Evolutionary conservation across 2,797 vertebrate species (phyloP).

Genomic region (Arctocebus calabarensis): DNA sequence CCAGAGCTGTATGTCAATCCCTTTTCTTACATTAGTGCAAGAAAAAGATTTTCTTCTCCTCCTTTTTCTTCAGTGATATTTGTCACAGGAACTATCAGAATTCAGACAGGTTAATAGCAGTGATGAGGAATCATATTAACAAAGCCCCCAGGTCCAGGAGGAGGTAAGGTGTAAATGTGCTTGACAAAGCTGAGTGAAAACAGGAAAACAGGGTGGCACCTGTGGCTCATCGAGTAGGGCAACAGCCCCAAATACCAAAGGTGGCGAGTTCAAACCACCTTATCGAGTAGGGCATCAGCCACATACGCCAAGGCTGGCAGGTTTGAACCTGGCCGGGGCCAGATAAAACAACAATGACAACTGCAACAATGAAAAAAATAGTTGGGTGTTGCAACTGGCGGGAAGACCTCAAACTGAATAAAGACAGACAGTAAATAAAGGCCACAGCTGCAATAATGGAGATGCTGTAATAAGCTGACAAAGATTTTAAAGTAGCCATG

Average conservation of each 20-base stretch:
- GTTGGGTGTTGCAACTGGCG: too few species aligned
- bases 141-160: too few species aligned
- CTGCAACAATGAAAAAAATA: too few species aligned
- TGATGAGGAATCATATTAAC: not conserved
- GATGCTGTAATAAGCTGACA: not conserved
- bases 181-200: not conserved
- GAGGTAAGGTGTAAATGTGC: not conserved
- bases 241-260: too few species aligned
- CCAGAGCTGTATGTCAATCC: not conserved
- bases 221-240: too few species aligned
- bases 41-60: not conserved
- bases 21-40: not conserved
- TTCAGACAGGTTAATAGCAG: not conserved
- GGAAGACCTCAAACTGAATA: not conserved
- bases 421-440: not conserved
- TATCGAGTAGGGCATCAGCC: too few species aligned
- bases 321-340: too few species aligned
- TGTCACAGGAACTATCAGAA: not conserved
- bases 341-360: too few species aligned
- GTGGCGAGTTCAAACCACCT: too few species aligned
- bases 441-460: not conserved
- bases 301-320: too few species aligned
- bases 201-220: not conserved
- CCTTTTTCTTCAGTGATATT: not conserved
- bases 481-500: not conserved